Base-by-base conservation (phyloP, 2,113 vertebrate genomes). In the Hystrix cristata region DNA sequence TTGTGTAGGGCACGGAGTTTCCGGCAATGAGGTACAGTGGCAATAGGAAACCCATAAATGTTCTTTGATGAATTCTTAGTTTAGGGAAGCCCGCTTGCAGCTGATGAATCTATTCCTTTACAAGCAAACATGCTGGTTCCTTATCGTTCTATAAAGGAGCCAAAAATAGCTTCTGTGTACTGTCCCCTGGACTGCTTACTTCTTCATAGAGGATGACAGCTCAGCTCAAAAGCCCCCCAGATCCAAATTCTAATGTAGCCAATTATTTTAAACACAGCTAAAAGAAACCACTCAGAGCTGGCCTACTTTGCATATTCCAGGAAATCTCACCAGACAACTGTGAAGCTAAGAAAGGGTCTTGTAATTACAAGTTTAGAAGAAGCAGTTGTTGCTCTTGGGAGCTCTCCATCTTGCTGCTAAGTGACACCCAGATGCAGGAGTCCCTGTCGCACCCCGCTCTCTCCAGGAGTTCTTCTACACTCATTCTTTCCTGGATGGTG, bases 361-460 rank as follows among this genome's bases (percentile, higher is more conserved):
- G 7, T 25, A 55, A 48, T 65, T 60, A 31, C 16, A 46, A 27
- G 29, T 4, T 34, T 10, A 79, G 57, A 74, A 31, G 53, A 43
- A 84, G 25, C 19, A 82, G 6, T 7, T 38, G 5, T 7, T n/a
- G 38, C 4, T 67, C 12, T 34, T 4, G 6, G 19, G 55, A 69
- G 9, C 1, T 27, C 19, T 76, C 51, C 6, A 11, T 34, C 55
- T 15, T n/a, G 8, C 62, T 79, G 27, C 11, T n/a, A 3, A 59
- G 15, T 3, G 27, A 27, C 31, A 48, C 51, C 43, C 67, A 38
- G 6, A 55, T 21, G 31, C 11, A 8, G 18, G 7, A 51, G 9
- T 2, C 2, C 19, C 7, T 13, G 16, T 29, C 10, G 48, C 55
- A 15, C 1, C n/a, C 3, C 10, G 8, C 7, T 67, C 3, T 80